phyloP scores from a whole-genome alignment of 2,797 vertebrate species.

The Morelia viridis region DNA sequence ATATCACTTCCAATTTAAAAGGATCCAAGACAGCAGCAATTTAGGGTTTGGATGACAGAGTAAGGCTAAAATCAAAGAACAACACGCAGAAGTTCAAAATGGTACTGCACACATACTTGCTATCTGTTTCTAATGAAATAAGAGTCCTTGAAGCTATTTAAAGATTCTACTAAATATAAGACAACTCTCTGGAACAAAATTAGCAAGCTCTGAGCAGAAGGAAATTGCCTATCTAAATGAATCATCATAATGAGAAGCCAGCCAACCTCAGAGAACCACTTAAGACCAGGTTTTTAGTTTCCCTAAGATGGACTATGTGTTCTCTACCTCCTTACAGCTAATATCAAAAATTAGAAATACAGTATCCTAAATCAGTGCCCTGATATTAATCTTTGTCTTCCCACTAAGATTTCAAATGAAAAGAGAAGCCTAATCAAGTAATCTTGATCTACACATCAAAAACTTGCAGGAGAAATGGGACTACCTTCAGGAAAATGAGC shows the following conservation, averaged over 20 bases:
- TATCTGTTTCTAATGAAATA: not conserved
- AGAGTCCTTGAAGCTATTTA: not conserved
- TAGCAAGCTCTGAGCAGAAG: not conserved
- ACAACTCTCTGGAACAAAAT: not conserved
- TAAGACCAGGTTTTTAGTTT: not conserved
- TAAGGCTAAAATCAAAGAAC: not conserved
- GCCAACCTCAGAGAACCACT: not conserved
- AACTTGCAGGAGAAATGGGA: not conserved
- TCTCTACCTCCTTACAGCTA: not conserved
- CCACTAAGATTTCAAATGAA: not conserved
- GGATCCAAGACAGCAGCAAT: not conserved
- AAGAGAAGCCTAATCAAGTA: not conserved
- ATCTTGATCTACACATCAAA: not conserved
- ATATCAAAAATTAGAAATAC: not conserved
- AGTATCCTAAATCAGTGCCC: not conserved
- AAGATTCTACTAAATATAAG: not conserved
- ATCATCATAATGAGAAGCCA: not conserved
- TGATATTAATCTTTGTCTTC: not conserved
- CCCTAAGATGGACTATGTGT: not conserved
- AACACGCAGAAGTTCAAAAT: not conserved
- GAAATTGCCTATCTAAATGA: not conserved
- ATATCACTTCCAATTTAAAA: not conserved
- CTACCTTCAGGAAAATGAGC: not conserved
- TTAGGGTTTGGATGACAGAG: not conserved
- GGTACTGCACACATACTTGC: not conserved